Percentiles rank a stretch among this genome's conserved stretches.
Conservation (phyloP, 2,113 vertebrate genomes). For the Chunga burmeisteri region DNA sequence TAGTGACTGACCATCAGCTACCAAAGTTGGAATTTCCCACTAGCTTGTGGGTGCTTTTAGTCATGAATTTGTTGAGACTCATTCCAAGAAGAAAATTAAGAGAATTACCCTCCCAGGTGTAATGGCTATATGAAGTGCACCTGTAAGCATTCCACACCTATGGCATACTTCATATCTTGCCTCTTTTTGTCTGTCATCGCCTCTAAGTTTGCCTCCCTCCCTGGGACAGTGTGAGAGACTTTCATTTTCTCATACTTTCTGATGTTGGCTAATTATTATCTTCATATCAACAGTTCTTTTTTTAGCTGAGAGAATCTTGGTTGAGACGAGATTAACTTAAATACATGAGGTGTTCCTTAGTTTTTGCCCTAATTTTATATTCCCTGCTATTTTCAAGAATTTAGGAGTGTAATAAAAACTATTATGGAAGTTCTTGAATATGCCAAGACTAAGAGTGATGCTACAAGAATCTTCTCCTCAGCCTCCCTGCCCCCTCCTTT, state of each 20-base stretch:
- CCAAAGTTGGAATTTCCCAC: background rate
- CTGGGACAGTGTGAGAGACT: background rate
- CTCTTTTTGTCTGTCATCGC: background rate
- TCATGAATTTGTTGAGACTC: background rate
- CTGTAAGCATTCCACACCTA: background rate
- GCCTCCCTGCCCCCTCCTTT: background rate
- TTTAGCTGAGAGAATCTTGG: background rate
- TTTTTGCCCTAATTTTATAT: background rate
- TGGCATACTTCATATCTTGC: background rate
- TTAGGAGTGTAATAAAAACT: background rate
- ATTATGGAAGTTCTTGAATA: background rate
- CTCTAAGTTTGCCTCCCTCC: background rate
- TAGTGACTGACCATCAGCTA: background rate
- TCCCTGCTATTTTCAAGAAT: background rate
- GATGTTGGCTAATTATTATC: background rate
- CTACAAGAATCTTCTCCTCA: background rate
- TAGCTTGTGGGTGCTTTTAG: background rate
- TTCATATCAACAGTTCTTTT: background rate
- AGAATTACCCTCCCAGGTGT: background rate
- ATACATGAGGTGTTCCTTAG: background rate
- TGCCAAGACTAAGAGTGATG: background rate
- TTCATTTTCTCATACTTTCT: slow-evolving; percentile 15
- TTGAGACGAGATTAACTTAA: background rate
- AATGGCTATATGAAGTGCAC: background rate
- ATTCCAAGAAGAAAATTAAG: background rate